Evolutionary conservation across 2,797 vertebrate species (phyloP).

Genomic region (Ammospiza maritima): DNA sequence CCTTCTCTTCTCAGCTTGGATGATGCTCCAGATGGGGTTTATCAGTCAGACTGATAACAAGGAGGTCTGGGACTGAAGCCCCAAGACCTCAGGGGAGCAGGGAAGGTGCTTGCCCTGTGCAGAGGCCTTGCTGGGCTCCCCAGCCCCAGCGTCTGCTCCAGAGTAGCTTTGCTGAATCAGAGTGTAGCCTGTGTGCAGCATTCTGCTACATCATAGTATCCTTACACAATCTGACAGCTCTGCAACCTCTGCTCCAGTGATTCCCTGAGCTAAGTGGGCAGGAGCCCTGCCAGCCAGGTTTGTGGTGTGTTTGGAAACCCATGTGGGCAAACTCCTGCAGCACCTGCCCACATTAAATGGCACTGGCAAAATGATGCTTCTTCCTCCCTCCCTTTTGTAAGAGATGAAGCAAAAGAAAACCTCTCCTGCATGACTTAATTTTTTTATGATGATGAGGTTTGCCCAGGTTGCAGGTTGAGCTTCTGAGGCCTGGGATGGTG

Average conservation of each 20-base stretch:
- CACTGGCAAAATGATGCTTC: not conserved
- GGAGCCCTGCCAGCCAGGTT: slow-evolving; percentile 3
- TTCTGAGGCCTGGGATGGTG: not conserved
- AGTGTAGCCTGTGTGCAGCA: rapidly evolving
- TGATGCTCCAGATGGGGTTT: not conserved
- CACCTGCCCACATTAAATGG: not conserved
- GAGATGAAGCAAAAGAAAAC: not conserved
- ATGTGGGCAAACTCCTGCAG: not conserved
- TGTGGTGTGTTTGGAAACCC: slow-evolving; percentile 14
- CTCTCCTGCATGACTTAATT: not conserved
- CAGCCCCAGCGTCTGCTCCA: not conserved
- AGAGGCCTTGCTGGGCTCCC: not conserved
- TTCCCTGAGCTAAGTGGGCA: slow-evolving; percentile 4
- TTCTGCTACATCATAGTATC: slow-evolving; percentile 34
- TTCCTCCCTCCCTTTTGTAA: slow-evolving; percentile 24
- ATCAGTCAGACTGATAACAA: not conserved
- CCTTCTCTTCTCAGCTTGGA: not conserved
- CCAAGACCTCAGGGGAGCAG: not conserved
- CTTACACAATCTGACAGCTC: not conserved
- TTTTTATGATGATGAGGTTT: not conserved
- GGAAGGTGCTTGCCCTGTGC: not conserved
- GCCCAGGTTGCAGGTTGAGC: not conserved
- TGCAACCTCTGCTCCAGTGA: slow-evolving; percentile 41
- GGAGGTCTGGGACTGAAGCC: not conserved
- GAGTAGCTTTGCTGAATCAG: not conserved